Evolutionary conservation across 2,888 invertebrate genomes (phyloP).

Genomic region (Argyresthia goedartella): DNA sequence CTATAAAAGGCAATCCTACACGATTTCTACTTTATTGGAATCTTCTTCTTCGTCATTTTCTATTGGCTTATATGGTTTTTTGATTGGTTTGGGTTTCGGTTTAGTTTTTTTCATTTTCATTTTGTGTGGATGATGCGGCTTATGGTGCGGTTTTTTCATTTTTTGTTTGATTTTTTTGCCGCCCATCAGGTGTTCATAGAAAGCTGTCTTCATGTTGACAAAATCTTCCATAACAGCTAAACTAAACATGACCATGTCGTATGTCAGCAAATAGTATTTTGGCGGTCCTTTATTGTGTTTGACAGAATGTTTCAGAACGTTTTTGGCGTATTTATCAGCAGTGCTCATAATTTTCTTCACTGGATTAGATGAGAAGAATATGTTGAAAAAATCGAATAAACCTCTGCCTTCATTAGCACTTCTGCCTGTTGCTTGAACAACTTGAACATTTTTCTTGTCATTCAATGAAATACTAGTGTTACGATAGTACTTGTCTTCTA

Average conservation of each 20-base stretch:
- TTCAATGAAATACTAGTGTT: too few species aligned
- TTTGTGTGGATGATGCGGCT: constrained; percentile 15
- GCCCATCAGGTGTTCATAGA: constrained; percentile 23
- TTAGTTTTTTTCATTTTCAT: constrained; percentile 11
- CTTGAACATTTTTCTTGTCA: too few species aligned
- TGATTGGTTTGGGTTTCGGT: not conserved
- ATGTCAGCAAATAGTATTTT: constrained; percentile 36
- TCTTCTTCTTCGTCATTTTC: too few species aligned
- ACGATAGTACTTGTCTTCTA: not conserved
- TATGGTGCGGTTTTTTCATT: constrained; percentile 16
- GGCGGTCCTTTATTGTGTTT: constrained; percentile 34
- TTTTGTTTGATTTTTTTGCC: constrained; percentile 1
- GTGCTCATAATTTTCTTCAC: constrained; percentile 22
- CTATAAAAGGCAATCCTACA: too few species aligned
- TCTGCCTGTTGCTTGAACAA: not conserved
- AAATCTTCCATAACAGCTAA: constrained; percentile 46
- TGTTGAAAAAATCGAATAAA: constrained; percentile 25
- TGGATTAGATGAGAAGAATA: constrained; percentile 28
- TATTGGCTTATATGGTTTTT: not conserved
- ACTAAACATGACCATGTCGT: constrained; percentile 38
- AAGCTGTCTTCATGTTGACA: constrained; percentile 30
- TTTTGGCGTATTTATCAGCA: constrained; percentile 30
- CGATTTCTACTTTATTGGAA: too few species aligned
- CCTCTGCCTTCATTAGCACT: constrained; percentile 16
- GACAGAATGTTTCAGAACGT: constrained; percentile 26